A percentile compares a stretch with the other conserved stretches of the same genome.
Evolutionary conservation across 2,113 vertebrate genomes (phyloP).

Genomic region (Lepus timidus): DNA sequence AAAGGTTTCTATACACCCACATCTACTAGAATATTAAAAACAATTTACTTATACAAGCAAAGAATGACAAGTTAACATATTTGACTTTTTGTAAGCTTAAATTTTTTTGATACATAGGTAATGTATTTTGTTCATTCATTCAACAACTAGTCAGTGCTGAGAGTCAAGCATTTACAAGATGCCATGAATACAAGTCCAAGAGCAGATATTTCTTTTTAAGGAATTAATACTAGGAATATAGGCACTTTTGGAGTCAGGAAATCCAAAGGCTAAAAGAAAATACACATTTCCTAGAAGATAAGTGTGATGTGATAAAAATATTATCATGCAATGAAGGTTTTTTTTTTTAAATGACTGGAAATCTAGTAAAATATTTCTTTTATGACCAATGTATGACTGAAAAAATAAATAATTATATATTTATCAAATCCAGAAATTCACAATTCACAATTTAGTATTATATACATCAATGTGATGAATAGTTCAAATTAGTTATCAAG

Average conservation of each 20-base stretch:
- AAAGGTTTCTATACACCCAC: not conserved
- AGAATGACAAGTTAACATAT: slow-evolving; percentile 45
- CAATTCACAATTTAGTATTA: slow-evolving; percentile 55
- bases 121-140: slow-evolving; percentile 58
- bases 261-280: slow-evolving; percentile 54
- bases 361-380: slow-evolving; percentile 70
- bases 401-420: slow-evolving; percentile 63
- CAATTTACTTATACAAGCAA: slow-evolving; percentile 55
- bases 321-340: not conserved
- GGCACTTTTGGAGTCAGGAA: slow-evolving; percentile 21
- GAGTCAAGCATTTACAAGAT: slow-evolving; percentile 10
- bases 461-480: slow-evolving; percentile 87
- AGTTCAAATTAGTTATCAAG: slow-evolving; percentile 69
- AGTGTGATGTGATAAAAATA: slow-evolving; percentile 50
- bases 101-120: slow-evolving; percentile 57
- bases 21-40: slow-evolving; percentile 36
- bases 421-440: slow-evolving; percentile 71
- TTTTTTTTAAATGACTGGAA: slow-evolving; percentile 72
- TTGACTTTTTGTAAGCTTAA: slow-evolving; percentile 38
- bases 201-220: slow-evolving; percentile 51
- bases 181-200: not conserved
- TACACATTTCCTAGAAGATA: slow-evolving; percentile 48
- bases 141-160: not conserved
- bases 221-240: slow-evolving; percentile 45
- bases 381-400: slow-evolving; percentile 62